Evolutionary conservation across 2,888 invertebrate genomes (phyloP), one percentile per base, ranked within the genome.

Genomic region (Thymelicus acteon): DNA sequence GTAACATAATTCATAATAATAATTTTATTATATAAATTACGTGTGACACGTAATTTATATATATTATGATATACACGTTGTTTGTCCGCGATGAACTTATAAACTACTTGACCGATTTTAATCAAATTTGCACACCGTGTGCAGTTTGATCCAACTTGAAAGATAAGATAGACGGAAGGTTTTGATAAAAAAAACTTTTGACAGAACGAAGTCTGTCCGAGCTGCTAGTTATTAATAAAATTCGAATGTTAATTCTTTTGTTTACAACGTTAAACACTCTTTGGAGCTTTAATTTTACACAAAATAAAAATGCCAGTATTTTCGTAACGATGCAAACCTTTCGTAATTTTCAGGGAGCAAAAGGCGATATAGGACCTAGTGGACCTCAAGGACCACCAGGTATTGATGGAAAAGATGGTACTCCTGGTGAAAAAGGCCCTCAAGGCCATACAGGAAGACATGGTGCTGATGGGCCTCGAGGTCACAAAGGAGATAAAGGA

Each of bases 401-500:
- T 0, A 72, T 70, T 37, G 78, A 85, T 72, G 92, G 92, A 31
- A 90, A 93, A 8, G 87, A 92, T 54, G 98, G 98, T 66, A 81
- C 86, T 0, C 93, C 93, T 49, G 98, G 98, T 31, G 76, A 82
- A 0, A 95, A 94, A 83, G 97, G 97, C 58, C 91, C 93, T n/a
- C 95, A 94, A 80, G 95, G 96, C 2, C 84, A 86, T 3, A 94
- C 94, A 80, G 96, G 96, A 73, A 94, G 95, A 4, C 87, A 72
- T 0, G 90, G 90, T 0, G 75, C 77, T 4, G 65, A 69, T 6
- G 90, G 90, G 7, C 78, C 75, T 0, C 73, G 60, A 54, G 90
- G 90, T 0, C 64, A 71, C 12, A 95, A 96, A 86, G 98, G 98
- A 73, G 97, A 97, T 74, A 94, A 95, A 1, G 97, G 97, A 62